Evolutionary conservation across 2,797 vertebrate genomes (phyloP), one percentile per base, ranked within the genome.

Genomic region (Phaenicophaeus curvirostris): DNA sequence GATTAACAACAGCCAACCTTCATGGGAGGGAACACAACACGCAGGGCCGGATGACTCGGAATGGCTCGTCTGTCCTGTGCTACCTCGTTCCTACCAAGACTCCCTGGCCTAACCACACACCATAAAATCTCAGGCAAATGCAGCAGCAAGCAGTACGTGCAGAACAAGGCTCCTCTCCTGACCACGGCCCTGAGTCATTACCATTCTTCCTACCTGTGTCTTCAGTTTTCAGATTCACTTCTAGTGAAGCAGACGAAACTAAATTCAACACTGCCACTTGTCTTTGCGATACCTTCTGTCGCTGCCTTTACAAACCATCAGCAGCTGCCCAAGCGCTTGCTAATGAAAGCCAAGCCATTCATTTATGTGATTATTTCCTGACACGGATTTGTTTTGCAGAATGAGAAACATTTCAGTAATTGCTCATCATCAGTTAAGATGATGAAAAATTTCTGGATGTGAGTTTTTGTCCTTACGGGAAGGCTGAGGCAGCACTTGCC

Each of bases 401-500:
- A 48, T 2, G 9, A 76, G n/a, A 85, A 91, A 58, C 31, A 20
- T 39, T 37, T 72, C 48, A 39, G 59, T 44, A 84, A 89, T 9
- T 31, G 44, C 51, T 85, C 0, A 1, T 6, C 69, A 67, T n/a
- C 73, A 67, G 42, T n/a, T 77, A 39, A 69, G 61, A 21, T 1
- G 7, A 69, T 15, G 7, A 33, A 13, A n/a, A 7, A 16, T 7
- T 53, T 63, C 57, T 67, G 63, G 83, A 33, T 5, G 4, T 19
- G 27, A 50, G n/a, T 2, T 76, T 25, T 30, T 0, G 0, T 15
- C 33, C 37, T 42, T 15, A 31, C 9, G 35, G 54, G 33, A 65
- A 3, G 33, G 59, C 41, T 5, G 16, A 21, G 17, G 67, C 78
- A 76, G 68, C 0, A 0, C 23, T 21, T 53, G 11, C 6, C 15